Percentiles rank a stretch among this genome's conserved stretches.
Evolutionary conservation across 2,888 invertebrate genomes (phyloP).

Genomic region (Hydraecia micacea): DNA sequence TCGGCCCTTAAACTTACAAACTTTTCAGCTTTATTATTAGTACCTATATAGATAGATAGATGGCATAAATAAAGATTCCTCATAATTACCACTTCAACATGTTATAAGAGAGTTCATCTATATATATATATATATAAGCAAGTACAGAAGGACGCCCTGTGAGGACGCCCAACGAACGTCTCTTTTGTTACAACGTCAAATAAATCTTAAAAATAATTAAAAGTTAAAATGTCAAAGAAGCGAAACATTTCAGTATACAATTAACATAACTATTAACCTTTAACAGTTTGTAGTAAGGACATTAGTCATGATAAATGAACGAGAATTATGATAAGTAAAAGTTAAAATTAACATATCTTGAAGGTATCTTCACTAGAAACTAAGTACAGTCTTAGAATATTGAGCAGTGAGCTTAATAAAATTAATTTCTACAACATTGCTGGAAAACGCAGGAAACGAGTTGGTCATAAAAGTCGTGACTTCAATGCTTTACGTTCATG

Average conservation of each 20-base stretch:
- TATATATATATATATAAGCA: too few relatives aligned
- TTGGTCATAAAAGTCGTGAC: conserved; percentile 13
- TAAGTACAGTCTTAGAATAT: conserved; percentile 34
- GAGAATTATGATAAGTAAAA: conserved; percentile 40
- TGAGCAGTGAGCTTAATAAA: conserved; percentile 20
- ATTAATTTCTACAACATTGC: conserved; percentile 37
- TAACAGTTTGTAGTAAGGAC: conserved; percentile 5
- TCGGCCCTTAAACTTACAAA: too few relatives aligned
- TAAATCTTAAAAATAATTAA: conserved; percentile 7
- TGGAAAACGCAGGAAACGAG: neutral
- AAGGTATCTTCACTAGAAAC: conserved; percentile 34
- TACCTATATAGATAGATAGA: too few relatives aligned
- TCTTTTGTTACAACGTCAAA: conserved; percentile 2
- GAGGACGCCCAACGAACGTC: neutral
- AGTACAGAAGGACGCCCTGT: neutral
- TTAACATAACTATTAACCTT: conserved; percentile 29
- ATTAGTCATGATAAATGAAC: conserved; percentile 21
- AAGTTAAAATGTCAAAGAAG: conserved; percentile 25
- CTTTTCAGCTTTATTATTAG: neutral
- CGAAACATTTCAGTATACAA: conserved; percentile 17
- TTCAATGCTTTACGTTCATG: conserved; percentile 16
- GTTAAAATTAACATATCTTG: conserved; percentile 31
- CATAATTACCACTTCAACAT: neutral
- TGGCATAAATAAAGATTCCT: neutral
- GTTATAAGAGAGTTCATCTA: neutral